Evolutionary conservation across 2,113 vertebrate species (phyloP).

Genomic region (Mandrillus leucophaeus): DNA sequence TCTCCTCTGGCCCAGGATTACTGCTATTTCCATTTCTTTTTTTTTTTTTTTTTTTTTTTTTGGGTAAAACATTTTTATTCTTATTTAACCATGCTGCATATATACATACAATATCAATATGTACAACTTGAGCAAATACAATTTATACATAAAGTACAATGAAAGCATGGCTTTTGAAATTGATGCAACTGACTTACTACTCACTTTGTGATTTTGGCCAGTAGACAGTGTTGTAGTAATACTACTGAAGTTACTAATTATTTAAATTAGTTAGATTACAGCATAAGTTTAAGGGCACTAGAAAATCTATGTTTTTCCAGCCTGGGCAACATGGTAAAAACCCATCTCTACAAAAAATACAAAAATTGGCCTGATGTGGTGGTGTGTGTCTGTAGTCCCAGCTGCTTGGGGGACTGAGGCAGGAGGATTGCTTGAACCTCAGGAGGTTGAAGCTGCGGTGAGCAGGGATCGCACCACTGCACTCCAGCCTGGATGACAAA

Average conservation of each 20-base stretch:
- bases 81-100: slow-evolving; percentile 80
- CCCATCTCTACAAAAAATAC: too few relatives aligned
- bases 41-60: neutral
- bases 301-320: slow-evolving; percentile 61
- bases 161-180: slow-evolving; percentile 65
- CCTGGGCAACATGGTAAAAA: too few relatives aligned
- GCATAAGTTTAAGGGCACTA: slow-evolving; percentile 82
- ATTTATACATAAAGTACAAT: slow-evolving; percentile 68
- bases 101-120: slow-evolving; percentile 77
- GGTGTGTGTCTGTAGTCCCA: too few relatives aligned
- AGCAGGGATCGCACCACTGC: too few relatives aligned
- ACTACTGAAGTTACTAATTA: slow-evolving; percentile 49
- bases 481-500: too few relatives aligned
- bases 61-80: slow-evolving; percentile 81
- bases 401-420: too few relatives aligned
- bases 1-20: too few relatives aligned
- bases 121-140: slow-evolving; percentile 78
- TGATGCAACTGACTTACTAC: slow-evolving; percentile 64
- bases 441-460: too few relatives aligned
- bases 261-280: slow-evolving; percentile 68
- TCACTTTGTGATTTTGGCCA: slow-evolving; percentile 30
- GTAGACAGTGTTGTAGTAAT: slow-evolving; percentile 46
- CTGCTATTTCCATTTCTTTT: too few relatives aligned
- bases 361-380: too few relatives aligned
- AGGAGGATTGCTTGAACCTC: too few relatives aligned